Evolutionary conservation across 2,888 invertebrate genomes (phyloP).

Genomic region (Timema podura): DNA sequence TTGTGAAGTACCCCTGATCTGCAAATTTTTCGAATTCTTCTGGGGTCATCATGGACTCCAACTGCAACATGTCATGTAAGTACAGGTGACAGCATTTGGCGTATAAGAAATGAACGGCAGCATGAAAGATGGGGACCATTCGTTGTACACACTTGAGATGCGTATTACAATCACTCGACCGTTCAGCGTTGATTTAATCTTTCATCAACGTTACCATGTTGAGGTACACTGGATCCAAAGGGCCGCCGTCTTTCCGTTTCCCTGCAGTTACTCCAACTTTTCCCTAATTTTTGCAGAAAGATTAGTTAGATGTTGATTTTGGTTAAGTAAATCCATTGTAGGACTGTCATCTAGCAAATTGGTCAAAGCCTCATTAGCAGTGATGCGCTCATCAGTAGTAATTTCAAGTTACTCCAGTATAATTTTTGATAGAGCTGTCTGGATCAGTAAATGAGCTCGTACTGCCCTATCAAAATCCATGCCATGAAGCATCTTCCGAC

Average conservation of each 20-base stretch:
- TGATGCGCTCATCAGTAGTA: neutral
- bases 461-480: neutral
- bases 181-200: neutral
- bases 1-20: neutral
- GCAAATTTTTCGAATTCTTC: neutral
- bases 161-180: neutral
- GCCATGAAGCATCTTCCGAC: neutral
- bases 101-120: neutral
- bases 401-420: neutral
- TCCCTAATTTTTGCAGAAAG: neutral
- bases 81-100: neutral
- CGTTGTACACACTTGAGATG: neutral
- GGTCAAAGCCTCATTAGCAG: neutral
- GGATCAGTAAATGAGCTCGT: constrained; percentile 3
- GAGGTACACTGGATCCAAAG: neutral
- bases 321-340: neutral
- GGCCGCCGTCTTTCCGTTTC: neutral
- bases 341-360: neutral
- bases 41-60: neutral
- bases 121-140: neutral
- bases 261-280: neutral
- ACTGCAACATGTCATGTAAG: neutral
- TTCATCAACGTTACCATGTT: neutral
- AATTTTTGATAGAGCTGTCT: neutral
- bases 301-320: neutral